A percentile compares a stretch with the other conserved stretches of the same genome.
Evolutionary conservation across 2,113 vertebrate species (phyloP).

Genomic region (Perca flavescens): DNA sequence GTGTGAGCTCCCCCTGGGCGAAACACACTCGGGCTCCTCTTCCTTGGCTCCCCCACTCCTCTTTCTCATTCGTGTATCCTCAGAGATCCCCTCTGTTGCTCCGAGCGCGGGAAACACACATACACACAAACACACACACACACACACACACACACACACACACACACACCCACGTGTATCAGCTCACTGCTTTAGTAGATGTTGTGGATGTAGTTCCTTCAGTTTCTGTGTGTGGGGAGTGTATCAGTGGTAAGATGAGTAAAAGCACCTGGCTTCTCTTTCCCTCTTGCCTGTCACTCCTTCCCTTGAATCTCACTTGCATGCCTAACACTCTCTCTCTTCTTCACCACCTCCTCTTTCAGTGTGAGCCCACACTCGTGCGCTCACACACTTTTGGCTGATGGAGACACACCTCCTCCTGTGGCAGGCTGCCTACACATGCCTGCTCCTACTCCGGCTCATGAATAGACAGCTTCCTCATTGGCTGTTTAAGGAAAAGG

Average conservation of each 20-base stretch:
- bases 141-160: conserved; percentile 56
- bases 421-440: conserved; percentile 93
- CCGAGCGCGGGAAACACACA: conserved; percentile 67
- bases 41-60: conserved; percentile 89
- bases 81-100: conserved; percentile 83
- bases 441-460: conserved; percentile 93
- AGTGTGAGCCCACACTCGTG: conserved; percentile 67
- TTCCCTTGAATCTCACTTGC: conserved; percentile 59
- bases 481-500: conserved; percentile 91
- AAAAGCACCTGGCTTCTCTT: conserved; percentile 57
- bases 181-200: conserved; percentile 29
- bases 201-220: conserved; percentile 42
- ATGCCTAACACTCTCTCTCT: conserved; percentile 63
- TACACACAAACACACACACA: conserved; percentile 81
- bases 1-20: conserved; percentile 84
- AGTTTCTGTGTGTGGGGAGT: conserved; percentile 29
- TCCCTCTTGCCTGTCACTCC: conserved; percentile 62
- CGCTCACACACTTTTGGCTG: conserved; percentile 75
- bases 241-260: conserved; percentile 49
- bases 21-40: conserved; percentile 90
- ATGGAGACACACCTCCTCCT: conserved; percentile 86
- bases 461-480: conserved; percentile 92
- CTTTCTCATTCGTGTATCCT: conserved; percentile 93
- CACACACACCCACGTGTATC: conserved; percentile 76
- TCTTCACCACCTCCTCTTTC: conserved; percentile 67